Conservation (phyloP, 2,888 invertebrate genomes). For the Atherix ibis region DNA sequence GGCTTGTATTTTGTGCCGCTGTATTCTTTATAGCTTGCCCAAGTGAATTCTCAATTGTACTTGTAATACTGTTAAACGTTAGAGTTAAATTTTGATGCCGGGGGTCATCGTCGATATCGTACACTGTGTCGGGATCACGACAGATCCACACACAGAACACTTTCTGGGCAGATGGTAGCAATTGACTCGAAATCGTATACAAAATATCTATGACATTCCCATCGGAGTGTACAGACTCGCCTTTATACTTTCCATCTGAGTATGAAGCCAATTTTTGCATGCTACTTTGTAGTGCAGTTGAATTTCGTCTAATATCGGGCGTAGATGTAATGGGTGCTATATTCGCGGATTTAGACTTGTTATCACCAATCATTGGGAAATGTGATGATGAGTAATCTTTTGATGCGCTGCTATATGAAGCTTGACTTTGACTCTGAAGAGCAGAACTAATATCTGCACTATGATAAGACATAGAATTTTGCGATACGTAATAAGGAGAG, state of each 20-base stretch:
- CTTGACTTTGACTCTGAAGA: neutral
- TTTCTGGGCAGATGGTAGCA: constrained; percentile 34
- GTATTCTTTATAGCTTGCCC: constrained; percentile 21
- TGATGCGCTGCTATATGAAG: constrained; percentile 1
- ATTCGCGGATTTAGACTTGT: constrained; percentile 1
- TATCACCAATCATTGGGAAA: neutral
- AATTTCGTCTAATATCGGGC: constrained; percentile 9
- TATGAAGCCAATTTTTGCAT: constrained; percentile 10
- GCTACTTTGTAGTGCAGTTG: constrained; percentile 6
- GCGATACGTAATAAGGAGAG: constrained; percentile 8
- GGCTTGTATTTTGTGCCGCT: constrained; percentile 23
- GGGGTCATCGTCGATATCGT: constrained; percentile 14
- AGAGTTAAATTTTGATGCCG: constrained; percentile 28
- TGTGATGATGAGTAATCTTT: neutral
- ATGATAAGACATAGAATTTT: constrained; percentile 5
- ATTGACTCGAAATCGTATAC: constrained; percentile 40
- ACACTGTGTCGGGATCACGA: constrained; percentile 29
- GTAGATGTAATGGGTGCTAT: constrained; percentile 11
- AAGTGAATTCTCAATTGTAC: constrained; percentile 28
- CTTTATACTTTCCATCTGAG: constrained; percentile 18
- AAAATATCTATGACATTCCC: constrained; percentile 19
- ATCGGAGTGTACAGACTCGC: constrained; percentile 19
- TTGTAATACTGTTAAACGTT: constrained; percentile 31
- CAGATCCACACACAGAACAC: constrained; percentile 49
- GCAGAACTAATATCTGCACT: constrained; percentile 5